Evolutionary conservation across 2,113 vertebrate genomes (phyloP).

Genomic region (Hippopotamus amphibius): DNA sequence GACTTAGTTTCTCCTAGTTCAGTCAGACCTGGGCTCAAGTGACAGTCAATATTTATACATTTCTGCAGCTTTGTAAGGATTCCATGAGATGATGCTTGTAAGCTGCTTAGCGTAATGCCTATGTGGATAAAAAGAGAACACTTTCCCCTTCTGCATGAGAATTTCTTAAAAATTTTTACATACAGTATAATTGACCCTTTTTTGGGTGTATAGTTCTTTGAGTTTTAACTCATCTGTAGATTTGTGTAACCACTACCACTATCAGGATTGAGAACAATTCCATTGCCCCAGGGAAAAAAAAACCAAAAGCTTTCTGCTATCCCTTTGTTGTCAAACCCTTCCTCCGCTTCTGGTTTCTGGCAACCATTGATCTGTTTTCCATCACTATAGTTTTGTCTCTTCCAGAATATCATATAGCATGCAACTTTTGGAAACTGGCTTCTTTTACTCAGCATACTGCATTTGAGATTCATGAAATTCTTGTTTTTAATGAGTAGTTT

Average conservation of each 20-base stretch:
- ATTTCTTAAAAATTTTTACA: neutral
- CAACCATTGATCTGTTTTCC: neutral
- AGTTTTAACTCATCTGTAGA: neutral
- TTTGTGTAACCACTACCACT: neutral
- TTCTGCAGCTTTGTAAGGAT: neutral
- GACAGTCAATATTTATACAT: neutral
- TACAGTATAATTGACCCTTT: neutral
- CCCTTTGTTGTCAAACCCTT: neutral
- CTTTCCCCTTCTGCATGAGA: neutral
- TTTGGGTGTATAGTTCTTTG: neutral
- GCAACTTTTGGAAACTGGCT: neutral
- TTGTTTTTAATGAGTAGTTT: neutral
- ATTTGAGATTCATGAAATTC: neutral
- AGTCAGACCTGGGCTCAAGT: neutral
- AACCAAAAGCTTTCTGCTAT: neutral
- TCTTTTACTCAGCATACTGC: neutral
- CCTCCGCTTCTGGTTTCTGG: neutral
- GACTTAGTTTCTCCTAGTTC: neutral
- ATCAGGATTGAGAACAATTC: too few relatives aligned
- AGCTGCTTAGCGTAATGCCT: neutral
- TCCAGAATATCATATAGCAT: accelerated
- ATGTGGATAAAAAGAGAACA: too few relatives aligned
- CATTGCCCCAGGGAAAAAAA: neutral
- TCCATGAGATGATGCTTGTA: neutral
- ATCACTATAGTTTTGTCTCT: neutral